Evolutionary conservation across 2,888 invertebrate genomes (phyloP).

Genomic region (Tetheella fluctuosa): DNA sequence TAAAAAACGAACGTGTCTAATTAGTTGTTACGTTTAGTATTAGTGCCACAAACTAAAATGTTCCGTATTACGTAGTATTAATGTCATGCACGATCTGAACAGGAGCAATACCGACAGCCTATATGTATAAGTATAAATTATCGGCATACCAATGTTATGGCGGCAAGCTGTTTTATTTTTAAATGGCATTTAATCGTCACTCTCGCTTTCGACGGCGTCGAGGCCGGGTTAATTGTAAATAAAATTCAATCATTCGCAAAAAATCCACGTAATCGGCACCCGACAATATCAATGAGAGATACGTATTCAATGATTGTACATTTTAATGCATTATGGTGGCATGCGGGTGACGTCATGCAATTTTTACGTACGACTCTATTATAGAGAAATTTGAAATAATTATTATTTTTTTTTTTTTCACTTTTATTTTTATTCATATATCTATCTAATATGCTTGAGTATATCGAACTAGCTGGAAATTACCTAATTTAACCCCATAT

Average conservation of each 20-base stretch:
- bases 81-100: not conserved
- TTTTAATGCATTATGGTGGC: constrained; percentile 44
- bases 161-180: constrained; percentile 80
- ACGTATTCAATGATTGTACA: constrained; percentile 50
- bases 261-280: constrained; percentile 76
- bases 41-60: no score
- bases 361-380: constrained; percentile 26
- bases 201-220: constrained; percentile 74
- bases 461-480: no score
- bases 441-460: no score
- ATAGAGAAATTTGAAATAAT: not conserved
- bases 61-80: not conserved
- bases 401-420: not conserved
- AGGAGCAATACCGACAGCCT: not conserved
- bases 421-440: no score
- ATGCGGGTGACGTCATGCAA: constrained; percentile 38
- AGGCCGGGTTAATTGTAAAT: constrained; percentile 82
- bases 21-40: not conserved
- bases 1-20: not conserved
- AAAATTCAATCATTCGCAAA: constrained; percentile 83
- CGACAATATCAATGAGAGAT: constrained; percentile 77
- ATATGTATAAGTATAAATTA: constrained; percentile 51
- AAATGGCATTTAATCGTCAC: constrained; percentile 83
- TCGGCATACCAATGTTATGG: constrained; percentile 64
- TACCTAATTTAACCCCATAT: no score